A percentile compares a stretch with the other conserved stretches of the same genome.
These are phyloP conservation scores for Brachystomella parvula DNA, from an alignment of 1,140 invertebrate species.

Conservation along the genomic window DNA sequence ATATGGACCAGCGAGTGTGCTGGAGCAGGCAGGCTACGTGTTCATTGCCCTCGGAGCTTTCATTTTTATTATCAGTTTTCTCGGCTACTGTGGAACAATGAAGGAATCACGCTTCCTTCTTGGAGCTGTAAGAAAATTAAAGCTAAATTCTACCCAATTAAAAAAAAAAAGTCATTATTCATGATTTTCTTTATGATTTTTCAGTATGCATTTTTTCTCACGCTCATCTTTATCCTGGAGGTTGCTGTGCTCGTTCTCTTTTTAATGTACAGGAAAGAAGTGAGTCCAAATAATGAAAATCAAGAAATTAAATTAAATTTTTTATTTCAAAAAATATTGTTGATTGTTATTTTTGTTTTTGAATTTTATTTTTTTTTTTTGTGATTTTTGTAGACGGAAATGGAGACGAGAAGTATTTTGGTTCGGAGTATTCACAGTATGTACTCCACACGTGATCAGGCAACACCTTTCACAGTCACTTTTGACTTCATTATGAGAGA, in stretches of 20 bases:
- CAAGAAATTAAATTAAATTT: not conserved
- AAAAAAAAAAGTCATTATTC: constrained; percentile 8
- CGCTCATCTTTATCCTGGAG: constrained; percentile 61
- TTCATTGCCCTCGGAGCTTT: constrained; percentile 68
- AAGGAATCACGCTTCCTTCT: constrained; percentile 71
- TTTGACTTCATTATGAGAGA: constrained; percentile 41
- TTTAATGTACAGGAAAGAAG: constrained; percentile 59
- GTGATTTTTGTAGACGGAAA: constrained; percentile 38
- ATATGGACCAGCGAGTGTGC: constrained; percentile 33
- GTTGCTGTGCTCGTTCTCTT: constrained; percentile 62
- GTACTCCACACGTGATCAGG: constrained; percentile 40
- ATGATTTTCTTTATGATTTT: constrained; percentile 33
- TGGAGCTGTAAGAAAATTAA: constrained; percentile 56
- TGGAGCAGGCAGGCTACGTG: constrained; percentile 56
- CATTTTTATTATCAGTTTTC: constrained; percentile 72
- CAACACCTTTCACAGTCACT: constrained; percentile 41
- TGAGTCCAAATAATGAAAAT: constrained; percentile 41
- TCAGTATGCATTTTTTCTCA: constrained; percentile 61
- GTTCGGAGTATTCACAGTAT: constrained; percentile 38
- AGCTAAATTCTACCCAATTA: not conserved
- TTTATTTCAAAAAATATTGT: not conserved
- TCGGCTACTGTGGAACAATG: constrained; percentile 74
- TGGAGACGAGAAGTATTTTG: constrained; percentile 34
- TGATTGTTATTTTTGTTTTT: not conserved
- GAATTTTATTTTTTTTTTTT: constrained; percentile 16